A percentile compares a stretch with the other conserved stretches of the same genome.
These are phyloP conservation scores for Mastigias papua DNA, from an alignment of 30 jellyfish, hydroid and myxozoan genomes.

Conservation along the genomic window DNA sequence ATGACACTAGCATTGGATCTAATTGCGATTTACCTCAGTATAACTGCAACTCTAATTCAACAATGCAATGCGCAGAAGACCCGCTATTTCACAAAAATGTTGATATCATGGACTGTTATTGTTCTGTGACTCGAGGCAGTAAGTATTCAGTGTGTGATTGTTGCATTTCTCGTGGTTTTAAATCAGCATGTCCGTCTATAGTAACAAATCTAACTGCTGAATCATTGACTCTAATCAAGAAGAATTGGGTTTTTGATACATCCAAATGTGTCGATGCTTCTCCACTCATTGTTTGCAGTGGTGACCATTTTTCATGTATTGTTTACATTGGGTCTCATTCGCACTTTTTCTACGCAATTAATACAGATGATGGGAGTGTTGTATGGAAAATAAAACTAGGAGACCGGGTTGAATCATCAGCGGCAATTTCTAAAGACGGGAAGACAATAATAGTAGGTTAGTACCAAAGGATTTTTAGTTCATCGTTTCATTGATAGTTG, in stretches of 20 bases:
- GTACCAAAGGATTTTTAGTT: slow-evolving; percentile 16
- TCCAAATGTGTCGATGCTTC: slow-evolving; percentile 92
- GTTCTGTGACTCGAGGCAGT: slow-evolving; percentile 48
- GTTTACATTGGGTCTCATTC: slow-evolving; percentile 95
- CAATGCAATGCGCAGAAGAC: background rate
- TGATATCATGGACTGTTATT: slow-evolving; percentile 17
- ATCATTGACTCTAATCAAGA: background rate
- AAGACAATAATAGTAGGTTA: slow-evolving; percentile 74
- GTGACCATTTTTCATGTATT: slow-evolving; percentile 34
- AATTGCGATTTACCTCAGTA: background rate
- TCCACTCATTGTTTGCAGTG: slow-evolving; percentile 80
- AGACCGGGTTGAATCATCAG: slow-evolving; percentile 88
- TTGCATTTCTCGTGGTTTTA: slow-evolving; percentile 32
- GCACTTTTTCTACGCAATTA: slow-evolving; percentile 58
- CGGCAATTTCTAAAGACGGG: slow-evolving; percentile 84
- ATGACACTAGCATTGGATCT: background rate
- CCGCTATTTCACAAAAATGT: background rate
- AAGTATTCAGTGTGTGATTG: slow-evolving; percentile 3
- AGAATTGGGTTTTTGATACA: slow-evolving; percentile 42
- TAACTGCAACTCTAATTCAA: background rate
- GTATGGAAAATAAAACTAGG: slow-evolving; percentile 77
- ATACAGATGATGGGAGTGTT: slow-evolving; percentile 47
- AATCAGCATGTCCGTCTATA: background rate
- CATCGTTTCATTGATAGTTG: background rate
- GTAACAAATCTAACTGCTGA: background rate